phyloP scores from a whole-genome alignment of 2,113 vertebrate genomes.

The Urocynchramus pylzowi region DNA sequence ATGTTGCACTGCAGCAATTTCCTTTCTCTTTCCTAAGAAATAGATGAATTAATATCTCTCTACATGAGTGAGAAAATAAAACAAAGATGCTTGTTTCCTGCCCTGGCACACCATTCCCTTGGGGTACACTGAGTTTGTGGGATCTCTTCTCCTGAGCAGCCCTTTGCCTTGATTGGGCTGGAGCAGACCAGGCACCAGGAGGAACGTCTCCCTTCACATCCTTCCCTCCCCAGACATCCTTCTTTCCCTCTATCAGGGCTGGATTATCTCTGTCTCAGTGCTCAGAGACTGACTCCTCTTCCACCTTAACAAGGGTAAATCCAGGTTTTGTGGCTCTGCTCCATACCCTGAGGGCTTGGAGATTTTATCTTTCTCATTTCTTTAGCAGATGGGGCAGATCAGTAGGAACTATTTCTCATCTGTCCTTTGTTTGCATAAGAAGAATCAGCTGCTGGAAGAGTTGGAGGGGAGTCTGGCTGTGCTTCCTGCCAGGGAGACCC shows the following conservation, averaged over 20 bases:
- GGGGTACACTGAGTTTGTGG: neutral
- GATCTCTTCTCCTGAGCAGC: neutral
- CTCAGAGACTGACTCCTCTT: neutral
- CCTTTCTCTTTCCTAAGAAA: neutral
- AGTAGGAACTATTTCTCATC: neutral
- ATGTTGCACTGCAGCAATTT: conserved; percentile 12
- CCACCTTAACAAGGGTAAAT: neutral
- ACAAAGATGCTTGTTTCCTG: neutral
- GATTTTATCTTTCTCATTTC: neutral
- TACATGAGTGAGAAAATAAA: neutral
- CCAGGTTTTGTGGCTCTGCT: neutral
- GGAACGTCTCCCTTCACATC: neutral
- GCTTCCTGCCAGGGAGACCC: neutral
- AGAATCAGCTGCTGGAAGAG: neutral
- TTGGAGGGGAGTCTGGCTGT: neutral
- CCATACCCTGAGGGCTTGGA: neutral
- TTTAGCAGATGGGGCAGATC: neutral
- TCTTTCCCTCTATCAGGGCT: neutral
- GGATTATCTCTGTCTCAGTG: neutral
- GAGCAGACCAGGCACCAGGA: neutral
- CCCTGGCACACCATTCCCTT: neutral
- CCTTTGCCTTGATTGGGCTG: neutral
- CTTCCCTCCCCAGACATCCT: neutral
- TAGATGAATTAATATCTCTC: neutral
- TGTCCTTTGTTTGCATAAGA: neutral